Evolutionary conservation across 37 sponge, comb jelly and placozoan genomes (phyloP).

Genomic region (Agelas oroides): DNA sequence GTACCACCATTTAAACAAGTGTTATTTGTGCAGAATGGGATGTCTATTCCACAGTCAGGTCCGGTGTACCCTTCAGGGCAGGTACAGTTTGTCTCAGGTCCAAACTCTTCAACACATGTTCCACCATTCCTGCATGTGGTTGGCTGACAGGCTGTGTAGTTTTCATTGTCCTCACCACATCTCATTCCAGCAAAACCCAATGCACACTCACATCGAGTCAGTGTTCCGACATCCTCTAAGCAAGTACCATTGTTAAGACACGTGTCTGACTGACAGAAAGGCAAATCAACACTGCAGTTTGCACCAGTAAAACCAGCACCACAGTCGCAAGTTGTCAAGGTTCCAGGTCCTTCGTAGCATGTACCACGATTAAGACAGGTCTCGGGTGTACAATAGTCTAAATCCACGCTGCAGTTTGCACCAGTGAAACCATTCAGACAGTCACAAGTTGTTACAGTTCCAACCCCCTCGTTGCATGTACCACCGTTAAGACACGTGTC

Average conservation of each 20-base stretch:
- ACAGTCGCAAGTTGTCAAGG: conserved; percentile 32
- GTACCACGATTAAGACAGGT: conserved; percentile 35
- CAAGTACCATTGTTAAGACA: conserved; percentile 44
- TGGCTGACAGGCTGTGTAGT: not conserved
- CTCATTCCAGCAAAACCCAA: conserved; percentile 19
- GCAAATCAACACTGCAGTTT: conserved; percentile 29
- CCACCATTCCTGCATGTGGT: conserved; percentile 18
- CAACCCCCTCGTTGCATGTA: conserved; percentile 15
- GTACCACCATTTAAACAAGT: conserved; percentile 60
- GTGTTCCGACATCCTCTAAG: conserved; percentile 43
- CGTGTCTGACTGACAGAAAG: not conserved
- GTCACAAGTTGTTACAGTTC: conserved; percentile 2
- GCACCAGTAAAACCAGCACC: conserved; percentile 37
- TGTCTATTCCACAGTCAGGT: not conserved
- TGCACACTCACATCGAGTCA: conserved; percentile 34
- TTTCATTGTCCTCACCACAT: conserved; percentile 26
- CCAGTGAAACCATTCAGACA: conserved; percentile 41
- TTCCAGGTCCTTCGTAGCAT: conserved; percentile 37
- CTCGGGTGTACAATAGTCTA: not conserved
- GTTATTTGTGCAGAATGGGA: conserved; percentile 29
- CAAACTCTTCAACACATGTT: conserved; percentile 41
- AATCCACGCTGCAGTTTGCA: conserved; percentile 24
- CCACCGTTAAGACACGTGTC: conserved; percentile 15
- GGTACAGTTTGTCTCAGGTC: conserved; percentile 6
- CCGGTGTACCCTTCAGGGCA: conserved; percentile 25